Conservation (phyloP, 2,113 vertebrate genomes). For the Ageneiosus marmoratus region DNA sequence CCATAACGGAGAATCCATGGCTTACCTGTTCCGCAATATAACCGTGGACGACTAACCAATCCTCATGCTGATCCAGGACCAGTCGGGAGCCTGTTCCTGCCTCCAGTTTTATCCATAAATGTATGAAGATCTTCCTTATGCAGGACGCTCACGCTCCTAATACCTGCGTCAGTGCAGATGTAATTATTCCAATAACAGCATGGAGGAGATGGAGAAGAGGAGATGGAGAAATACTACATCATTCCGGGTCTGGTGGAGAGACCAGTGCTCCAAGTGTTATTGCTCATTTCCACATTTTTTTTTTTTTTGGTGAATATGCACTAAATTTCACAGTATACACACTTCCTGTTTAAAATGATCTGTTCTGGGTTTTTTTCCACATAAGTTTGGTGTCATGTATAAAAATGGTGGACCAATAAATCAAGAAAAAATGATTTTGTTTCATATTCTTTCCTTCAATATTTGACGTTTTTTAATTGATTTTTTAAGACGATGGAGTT, state of each 20-base stretch:
- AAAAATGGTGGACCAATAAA: slow-evolving; percentile 28
- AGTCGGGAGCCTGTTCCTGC: background rate
- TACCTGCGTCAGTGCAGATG: background rate
- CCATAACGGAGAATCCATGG: slow-evolving; percentile 99
- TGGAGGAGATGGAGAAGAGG: background rate
- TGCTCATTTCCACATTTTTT: background rate
- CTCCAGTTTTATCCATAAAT: too few species aligned
- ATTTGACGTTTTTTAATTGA: background rate
- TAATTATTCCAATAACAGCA: background rate
- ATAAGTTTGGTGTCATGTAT: background rate
- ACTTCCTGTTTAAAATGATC: background rate
- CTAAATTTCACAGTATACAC: background rate
- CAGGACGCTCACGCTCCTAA: background rate
- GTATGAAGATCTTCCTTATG: background rate
- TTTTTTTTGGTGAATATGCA: background rate
- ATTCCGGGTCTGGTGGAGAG: background rate
- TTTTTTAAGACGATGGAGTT: too few species aligned
- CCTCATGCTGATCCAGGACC: background rate
- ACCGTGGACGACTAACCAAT: slow-evolving; percentile 87
- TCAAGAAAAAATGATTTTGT: background rate
- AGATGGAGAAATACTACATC: background rate
- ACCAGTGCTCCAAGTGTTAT: background rate
- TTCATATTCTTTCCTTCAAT: background rate
- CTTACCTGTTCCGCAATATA: slow-evolving; percentile 97
- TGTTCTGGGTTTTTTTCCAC: background rate